These are phyloP conservation scores for Megalurothrips usitatus DNA, from an alignment of 2,888 invertebrate genomes.

Conservation along the genomic window DNA sequence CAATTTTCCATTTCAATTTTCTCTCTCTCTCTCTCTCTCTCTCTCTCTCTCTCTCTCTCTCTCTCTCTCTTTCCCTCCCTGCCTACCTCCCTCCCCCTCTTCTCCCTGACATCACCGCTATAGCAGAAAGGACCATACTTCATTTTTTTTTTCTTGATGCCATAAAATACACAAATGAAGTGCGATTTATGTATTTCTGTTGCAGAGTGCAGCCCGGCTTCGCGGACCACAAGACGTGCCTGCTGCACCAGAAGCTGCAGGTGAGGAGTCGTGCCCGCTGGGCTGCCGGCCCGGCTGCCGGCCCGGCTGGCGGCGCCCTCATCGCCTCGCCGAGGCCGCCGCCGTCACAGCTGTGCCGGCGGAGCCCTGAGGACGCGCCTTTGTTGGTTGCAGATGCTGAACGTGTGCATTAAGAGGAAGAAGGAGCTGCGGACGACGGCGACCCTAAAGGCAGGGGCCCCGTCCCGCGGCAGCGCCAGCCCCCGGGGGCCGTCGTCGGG, in stretches of 20 bases:
- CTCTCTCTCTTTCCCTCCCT: not conserved
- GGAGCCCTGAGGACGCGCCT: too few relatives aligned
- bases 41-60: constrained; percentile 1
- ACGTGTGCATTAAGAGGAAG: constrained; percentile 68
- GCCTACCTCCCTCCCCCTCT: not conserved
- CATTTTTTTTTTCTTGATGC: not conserved
- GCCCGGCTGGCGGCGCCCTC: too few relatives aligned
- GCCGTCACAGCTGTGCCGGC: too few relatives aligned
- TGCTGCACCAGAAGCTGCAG: constrained; percentile 93
- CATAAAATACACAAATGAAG: not conserved
- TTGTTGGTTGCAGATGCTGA: constrained; percentile 54
- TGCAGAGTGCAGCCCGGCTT: constrained; percentile 71
- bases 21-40: not conserved
- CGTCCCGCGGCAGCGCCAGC: too few relatives aligned
- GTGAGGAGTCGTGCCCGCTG: constrained; percentile 58
- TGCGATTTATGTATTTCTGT: constrained; percentile 30
- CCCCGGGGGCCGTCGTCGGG: too few relatives aligned
- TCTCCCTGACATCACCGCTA: too few relatives aligned
- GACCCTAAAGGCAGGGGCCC: not conserved
- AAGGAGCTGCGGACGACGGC: constrained; percentile 44
- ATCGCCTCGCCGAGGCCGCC: too few relatives aligned
- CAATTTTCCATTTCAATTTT: too few relatives aligned
- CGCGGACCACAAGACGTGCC: constrained; percentile 83
- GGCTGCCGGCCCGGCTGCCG: too few relatives aligned
- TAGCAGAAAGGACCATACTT: not conserved